Conservation (phyloP, 2,888 invertebrate genomes). For the Lymantria dispar region DNA sequence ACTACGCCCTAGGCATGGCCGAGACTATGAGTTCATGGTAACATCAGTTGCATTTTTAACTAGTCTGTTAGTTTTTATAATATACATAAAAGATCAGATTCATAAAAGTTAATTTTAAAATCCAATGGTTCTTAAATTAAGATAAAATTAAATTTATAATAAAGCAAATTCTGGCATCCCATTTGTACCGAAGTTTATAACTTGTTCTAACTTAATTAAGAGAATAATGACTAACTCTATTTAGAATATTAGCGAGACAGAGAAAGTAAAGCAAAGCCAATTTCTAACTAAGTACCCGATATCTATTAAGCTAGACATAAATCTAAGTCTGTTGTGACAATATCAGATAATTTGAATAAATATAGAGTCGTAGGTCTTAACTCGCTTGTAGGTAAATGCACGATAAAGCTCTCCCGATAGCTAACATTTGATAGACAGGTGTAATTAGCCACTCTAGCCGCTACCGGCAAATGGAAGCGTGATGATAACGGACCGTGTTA, state of each 20-base stretch:
- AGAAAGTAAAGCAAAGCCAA: conserved; percentile 26
- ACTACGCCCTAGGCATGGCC: too few species aligned
- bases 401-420: conserved; percentile 63
- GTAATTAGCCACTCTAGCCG: conserved; percentile 64
- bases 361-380: conserved; percentile 38
- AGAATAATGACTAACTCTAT: conserved; percentile 26
- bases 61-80: too few species aligned
- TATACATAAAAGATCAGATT: too few species aligned
- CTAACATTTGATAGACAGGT: conserved; percentile 68
- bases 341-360: conserved; percentile 40
- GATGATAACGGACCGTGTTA: conserved; percentile 49
- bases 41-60: too few species aligned
- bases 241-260: conserved; percentile 19
- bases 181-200: conserved; percentile 10
- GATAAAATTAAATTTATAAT: too few species aligned
- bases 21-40: too few species aligned
- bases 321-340: conserved; percentile 34
- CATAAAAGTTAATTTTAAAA: too few species aligned
- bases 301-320: conserved; percentile 37
- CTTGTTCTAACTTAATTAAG: conserved; percentile 26
- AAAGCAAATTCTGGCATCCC: too few species aligned
- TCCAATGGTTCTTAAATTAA: too few species aligned
- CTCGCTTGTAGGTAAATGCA: conserved; percentile 46
- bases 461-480: conserved; percentile 58
- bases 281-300: conserved; percentile 31